These are phyloP conservation scores for Momotus momota DNA, from an alignment of 2,797 vertebrate genomes.

Conservation along the genomic window DNA sequence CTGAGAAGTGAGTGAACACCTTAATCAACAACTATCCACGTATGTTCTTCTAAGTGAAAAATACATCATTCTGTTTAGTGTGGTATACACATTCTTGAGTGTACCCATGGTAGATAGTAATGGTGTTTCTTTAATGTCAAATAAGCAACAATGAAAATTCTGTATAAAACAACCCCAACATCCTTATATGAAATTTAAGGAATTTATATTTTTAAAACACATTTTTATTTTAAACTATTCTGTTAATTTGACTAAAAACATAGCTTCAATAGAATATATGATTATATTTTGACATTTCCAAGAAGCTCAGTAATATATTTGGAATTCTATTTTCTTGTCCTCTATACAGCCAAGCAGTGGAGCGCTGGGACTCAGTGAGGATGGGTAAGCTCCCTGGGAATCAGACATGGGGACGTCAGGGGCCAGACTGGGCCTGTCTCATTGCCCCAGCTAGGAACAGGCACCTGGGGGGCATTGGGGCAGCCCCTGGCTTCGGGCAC, in stretches of 20 bases:
- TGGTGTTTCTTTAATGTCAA: background rate
- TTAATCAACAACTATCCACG: background rate
- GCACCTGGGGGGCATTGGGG: accelerated
- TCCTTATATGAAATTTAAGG: background rate
- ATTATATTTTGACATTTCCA: background rate
- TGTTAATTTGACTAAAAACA: background rate
- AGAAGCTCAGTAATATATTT: background rate
- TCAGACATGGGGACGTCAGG: background rate
- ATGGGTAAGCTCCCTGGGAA: accelerated
- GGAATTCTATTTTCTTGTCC: background rate
- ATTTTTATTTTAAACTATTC: background rate
- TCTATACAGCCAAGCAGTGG: background rate
- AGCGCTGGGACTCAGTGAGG: background rate
- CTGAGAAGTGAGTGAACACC: background rate
- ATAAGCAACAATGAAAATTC: background rate
- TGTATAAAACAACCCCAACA: background rate
- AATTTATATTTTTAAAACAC: background rate
- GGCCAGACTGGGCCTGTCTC: accelerated
- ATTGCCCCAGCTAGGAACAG: background rate
- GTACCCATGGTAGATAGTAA: background rate
- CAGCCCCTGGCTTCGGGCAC: too few relatives aligned
- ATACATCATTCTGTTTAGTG: background rate
- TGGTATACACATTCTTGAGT: background rate
- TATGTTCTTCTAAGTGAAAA: background rate
- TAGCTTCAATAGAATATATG: background rate